These are phyloP conservation scores for Drosophila orosa DNA, from an alignment of 1,140 invertebrate species.

Conservation along the genomic window DNA sequence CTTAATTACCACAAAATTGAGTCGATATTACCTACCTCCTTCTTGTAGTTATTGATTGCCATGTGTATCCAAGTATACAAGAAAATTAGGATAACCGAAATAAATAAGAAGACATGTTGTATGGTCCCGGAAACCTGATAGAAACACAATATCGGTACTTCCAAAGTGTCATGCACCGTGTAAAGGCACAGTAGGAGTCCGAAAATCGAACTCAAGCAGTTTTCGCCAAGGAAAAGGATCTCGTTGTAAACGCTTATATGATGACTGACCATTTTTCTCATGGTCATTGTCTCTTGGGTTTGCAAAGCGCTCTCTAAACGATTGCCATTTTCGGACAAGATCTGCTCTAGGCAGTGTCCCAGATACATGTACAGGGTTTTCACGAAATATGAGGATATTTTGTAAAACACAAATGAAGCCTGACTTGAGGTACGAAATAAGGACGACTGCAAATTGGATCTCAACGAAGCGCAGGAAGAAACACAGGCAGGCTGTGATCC, in stretches of 20 bases:
- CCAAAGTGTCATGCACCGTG: neutral
- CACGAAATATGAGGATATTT: neutral
- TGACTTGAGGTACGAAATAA: neutral
- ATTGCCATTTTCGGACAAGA: neutral
- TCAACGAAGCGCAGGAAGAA: neutral
- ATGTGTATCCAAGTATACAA: neutral
- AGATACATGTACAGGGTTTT: neutral
- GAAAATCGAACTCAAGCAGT: neutral
- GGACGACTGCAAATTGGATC: fast-evolving
- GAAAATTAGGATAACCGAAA: neutral
- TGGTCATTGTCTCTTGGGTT: neutral
- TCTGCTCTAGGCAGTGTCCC: neutral
- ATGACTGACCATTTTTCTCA: neutral
- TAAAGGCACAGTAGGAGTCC: neutral
- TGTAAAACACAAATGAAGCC: neutral
- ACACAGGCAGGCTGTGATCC: neutral
- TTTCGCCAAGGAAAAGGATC: neutral
- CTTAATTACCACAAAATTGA: neutral
- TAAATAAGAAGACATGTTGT: neutral
- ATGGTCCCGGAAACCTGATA: fast-evolving
- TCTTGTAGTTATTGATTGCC: neutral
- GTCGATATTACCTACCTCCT: neutral
- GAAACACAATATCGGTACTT: neutral
- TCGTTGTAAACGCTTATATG: neutral
- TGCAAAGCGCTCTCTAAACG: neutral